A percentile compares a stretch with the other conserved stretches of the same genome.
These are phyloP conservation scores for Ceratosolen fusciceps DNA, from an alignment of 1,140 invertebrate genomes.

Conservation along the genomic window DNA sequence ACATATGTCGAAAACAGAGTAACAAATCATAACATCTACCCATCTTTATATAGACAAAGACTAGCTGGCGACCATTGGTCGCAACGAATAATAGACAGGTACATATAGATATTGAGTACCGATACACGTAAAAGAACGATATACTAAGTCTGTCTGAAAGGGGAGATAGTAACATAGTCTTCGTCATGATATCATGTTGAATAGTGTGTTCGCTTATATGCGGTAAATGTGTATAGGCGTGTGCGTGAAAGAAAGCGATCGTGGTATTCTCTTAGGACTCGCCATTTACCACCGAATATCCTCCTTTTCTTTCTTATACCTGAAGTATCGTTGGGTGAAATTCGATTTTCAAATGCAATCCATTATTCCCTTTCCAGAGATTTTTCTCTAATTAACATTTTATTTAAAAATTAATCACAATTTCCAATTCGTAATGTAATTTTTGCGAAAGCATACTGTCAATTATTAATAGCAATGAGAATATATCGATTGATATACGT, in stretches of 20 bases:
- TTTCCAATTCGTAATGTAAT: no score
- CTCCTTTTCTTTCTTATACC: background rate
- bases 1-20: conserved; percentile 62
- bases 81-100: conserved; percentile 66
- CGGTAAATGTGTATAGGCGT: no score
- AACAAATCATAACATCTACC: conserved; percentile 63
- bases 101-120: conserved; percentile 54
- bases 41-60: background rate
- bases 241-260: no score
- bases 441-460: background rate
- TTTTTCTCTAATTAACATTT: conserved; percentile 34
- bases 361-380: conserved; percentile 30
- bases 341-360: conserved; percentile 66
- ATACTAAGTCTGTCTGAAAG: conserved; percentile 26
- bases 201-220: no score
- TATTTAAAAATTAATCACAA: no score
- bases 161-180: conserved; percentile 25
- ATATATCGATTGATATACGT: background rate
- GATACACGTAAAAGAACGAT: conserved; percentile 28
- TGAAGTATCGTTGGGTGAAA: conserved; percentile 52
- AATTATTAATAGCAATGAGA: background rate
- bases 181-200: background rate
- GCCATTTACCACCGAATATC: background rate
- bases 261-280: conserved; percentile 51
- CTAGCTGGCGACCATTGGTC: conserved; percentile 56